A percentile compares a stretch with the other conserved stretches of the same genome.
These are phyloP conservation scores for Atrichornis clamosus DNA, from an alignment of 2,113 vertebrate genomes.

Conservation along the genomic window DNA sequence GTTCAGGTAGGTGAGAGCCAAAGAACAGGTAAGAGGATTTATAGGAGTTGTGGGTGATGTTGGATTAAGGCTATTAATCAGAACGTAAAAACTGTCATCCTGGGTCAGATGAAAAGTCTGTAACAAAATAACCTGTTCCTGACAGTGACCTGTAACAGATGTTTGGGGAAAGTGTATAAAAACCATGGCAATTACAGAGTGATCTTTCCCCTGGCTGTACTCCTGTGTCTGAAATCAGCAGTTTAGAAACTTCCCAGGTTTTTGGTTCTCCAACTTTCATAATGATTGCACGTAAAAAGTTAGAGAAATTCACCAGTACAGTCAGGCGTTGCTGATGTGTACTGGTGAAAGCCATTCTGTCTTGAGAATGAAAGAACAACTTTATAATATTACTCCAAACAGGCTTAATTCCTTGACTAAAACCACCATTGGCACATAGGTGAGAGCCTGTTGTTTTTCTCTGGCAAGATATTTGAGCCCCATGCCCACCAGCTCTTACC, in stretches of 20 bases:
- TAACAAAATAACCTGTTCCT: conserved; percentile 38
- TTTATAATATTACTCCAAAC: neutral
- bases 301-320: neutral
- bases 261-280: neutral
- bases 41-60: neutral
- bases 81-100: conserved; percentile 26
- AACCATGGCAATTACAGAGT: neutral
- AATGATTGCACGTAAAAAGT: neutral
- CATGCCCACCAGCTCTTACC: neutral
- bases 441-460: neutral
- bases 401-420: neutral
- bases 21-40: neutral
- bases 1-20: neutral
- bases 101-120: conserved; percentile 19
- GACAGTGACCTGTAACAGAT: conserved; percentile 41
- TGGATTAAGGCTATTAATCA: conserved; percentile 31
- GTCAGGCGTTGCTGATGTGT: neutral
- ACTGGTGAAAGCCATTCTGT: neutral
- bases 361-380: neutral
- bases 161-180: conserved; percentile 15
- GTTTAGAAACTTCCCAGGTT: neutral
- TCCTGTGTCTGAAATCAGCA: neutral
- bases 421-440: neutral
- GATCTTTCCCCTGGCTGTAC: conserved; percentile 20
- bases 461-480: neutral